Conservation (phyloP, 2,797 vertebrate species). For the Melanotaenia pygmaea region DNA sequence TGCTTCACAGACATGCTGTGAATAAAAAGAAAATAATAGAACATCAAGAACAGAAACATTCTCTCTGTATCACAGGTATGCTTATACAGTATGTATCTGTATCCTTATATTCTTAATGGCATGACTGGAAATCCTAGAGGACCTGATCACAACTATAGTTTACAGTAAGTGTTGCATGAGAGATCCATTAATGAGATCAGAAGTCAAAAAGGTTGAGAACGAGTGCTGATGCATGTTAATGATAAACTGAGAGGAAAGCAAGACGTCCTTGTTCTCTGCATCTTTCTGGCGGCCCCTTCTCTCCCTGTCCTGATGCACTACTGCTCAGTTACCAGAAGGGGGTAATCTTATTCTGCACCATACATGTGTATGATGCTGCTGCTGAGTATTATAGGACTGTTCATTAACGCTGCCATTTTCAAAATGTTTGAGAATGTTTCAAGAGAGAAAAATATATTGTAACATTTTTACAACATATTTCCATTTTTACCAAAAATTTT, state of each 20-base stretch:
- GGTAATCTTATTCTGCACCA: conserved; percentile 38
- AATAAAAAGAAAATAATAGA: background rate
- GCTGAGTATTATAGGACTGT: background rate
- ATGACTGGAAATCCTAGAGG: no score
- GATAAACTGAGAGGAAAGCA: background rate
- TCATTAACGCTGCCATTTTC: background rate
- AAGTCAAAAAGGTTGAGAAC: background rate
- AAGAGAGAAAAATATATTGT: background rate
- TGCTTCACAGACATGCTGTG: no score
- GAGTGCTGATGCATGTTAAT: background rate
- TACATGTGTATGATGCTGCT: background rate
- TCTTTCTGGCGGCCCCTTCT: background rate
- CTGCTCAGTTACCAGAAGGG: conserved; percentile 32
- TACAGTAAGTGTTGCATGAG: no score
- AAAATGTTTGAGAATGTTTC: background rate
- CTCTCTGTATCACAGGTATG: background rate
- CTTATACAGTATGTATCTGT: no score
- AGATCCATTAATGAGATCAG: background rate
- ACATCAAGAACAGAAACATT: background rate
- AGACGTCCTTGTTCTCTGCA: no score
- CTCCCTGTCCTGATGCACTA: conserved; percentile 1
- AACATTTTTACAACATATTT: background rate
- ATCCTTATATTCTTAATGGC: background rate
- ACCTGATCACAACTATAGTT: no score
- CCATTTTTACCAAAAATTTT: background rate